phyloP scores from a whole-genome alignment of 2,888 invertebrate genomes.

The Sericinus montela region DNA sequence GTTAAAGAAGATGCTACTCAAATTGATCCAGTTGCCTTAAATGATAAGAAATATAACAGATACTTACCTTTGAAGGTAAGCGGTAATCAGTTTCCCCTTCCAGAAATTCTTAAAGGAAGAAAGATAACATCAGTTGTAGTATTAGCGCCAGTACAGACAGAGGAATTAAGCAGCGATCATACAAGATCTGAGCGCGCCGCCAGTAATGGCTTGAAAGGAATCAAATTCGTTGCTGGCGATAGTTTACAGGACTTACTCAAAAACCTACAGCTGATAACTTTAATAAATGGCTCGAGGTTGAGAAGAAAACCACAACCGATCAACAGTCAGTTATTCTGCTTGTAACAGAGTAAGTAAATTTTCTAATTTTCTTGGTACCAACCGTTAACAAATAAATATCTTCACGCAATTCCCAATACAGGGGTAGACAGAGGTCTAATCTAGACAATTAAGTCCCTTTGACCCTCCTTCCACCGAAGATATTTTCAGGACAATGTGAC shows the following conservation, averaged over 20 bases:
- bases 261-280: conserved; percentile 88
- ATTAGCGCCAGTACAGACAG: conserved; percentile 89
- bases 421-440: too few relatives aligned
- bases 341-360: conserved; percentile 85
- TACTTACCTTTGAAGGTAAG: conserved; percentile 91
- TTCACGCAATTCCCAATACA: too few relatives aligned
- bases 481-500: too few relatives aligned
- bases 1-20: conserved; percentile 85
- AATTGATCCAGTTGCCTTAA: conserved; percentile 86
- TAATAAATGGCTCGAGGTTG: conserved; percentile 88
- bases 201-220: conserved; percentile 81
- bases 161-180: conserved; percentile 70
- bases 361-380: conserved; percentile 5
- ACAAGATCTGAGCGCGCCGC: conserved; percentile 77
- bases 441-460: too few relatives aligned
- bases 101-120: conserved; percentile 86
- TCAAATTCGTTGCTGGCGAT: conserved; percentile 86
- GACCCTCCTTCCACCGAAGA: too few relatives aligned
- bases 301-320: conserved; percentile 85
- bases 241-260: conserved; percentile 86
- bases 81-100: conserved; percentile 91
- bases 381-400: too few relatives aligned
- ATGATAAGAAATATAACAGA: conserved; percentile 88
- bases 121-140: conserved; percentile 92
- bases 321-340: conserved; percentile 90